phyloP scores from a whole-genome alignment of 2,113 vertebrate species.

The Podiceps cristatus region DNA sequence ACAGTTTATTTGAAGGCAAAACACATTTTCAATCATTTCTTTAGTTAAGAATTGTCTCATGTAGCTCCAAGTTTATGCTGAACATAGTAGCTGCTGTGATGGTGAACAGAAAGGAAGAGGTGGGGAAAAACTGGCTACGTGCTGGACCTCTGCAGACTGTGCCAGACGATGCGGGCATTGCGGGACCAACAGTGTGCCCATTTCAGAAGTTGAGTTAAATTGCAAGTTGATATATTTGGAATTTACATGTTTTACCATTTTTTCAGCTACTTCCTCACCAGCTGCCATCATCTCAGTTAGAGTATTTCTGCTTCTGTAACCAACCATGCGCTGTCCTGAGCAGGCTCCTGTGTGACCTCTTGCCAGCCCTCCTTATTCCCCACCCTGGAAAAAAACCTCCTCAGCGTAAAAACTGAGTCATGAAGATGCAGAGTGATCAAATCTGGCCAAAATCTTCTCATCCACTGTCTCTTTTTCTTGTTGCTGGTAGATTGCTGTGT shows the following conservation, averaged over 20 bases:
- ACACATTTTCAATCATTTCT: background rate
- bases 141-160: background rate
- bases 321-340: rapidly evolving
- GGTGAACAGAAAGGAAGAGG: background rate
- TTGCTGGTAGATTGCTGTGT: background rate
- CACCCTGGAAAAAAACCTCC: background rate
- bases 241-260: background rate
- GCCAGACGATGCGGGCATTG: background rate
- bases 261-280: background rate
- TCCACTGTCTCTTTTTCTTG: background rate
- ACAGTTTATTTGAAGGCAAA: background rate
- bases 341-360: background rate
- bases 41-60: background rate
- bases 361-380: background rate
- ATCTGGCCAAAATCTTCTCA: background rate
- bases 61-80: background rate
- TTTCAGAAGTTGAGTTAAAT: background rate
- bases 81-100: background rate
- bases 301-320: background rate
- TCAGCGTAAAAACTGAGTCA: background rate
- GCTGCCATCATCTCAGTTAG: background rate
- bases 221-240: background rate
- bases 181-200: rapidly evolving
- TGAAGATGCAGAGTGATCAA: background rate
- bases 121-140: background rate